Percentiles rank a stretch among this genome's conserved stretches.
Conservation (phyloP, 2,888 invertebrate species). For the Sepiola atlantica region DNA sequence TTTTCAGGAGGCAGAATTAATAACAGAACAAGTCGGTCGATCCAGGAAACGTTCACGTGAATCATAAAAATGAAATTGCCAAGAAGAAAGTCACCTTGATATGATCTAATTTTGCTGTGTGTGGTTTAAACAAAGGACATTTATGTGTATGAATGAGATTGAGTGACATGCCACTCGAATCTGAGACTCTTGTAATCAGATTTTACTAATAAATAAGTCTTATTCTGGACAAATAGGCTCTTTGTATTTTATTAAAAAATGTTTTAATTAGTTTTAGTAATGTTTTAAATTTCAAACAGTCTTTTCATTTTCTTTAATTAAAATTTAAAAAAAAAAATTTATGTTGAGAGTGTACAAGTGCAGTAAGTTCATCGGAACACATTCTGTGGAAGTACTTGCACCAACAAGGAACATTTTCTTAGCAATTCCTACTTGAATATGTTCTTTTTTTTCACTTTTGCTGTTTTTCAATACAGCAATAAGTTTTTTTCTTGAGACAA, state of each 20-base stretch:
- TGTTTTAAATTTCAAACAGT: background rate
- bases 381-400: too few species aligned
- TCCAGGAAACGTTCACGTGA: background rate
- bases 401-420: too few species aligned
- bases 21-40: background rate
- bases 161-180: background rate
- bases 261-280: background rate
- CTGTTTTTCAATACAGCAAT: too few species aligned
- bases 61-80: background rate
- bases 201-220: background rate
- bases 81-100: background rate
- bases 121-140: background rate
- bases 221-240: background rate
- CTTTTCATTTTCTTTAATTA: too few species aligned
- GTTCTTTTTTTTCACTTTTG: too few species aligned
- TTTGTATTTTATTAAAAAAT: background rate
- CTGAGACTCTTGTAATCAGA: background rate
- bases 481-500: too few species aligned
- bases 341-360: too few species aligned
- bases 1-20: background rate
- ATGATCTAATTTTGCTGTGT: background rate
- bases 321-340: too few species aligned
- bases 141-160: background rate
- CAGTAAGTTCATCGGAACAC: too few species aligned
- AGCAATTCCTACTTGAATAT: too few species aligned